Conservation (phyloP, 1,140 invertebrate species). For the Helicoverpa zea region DNA sequence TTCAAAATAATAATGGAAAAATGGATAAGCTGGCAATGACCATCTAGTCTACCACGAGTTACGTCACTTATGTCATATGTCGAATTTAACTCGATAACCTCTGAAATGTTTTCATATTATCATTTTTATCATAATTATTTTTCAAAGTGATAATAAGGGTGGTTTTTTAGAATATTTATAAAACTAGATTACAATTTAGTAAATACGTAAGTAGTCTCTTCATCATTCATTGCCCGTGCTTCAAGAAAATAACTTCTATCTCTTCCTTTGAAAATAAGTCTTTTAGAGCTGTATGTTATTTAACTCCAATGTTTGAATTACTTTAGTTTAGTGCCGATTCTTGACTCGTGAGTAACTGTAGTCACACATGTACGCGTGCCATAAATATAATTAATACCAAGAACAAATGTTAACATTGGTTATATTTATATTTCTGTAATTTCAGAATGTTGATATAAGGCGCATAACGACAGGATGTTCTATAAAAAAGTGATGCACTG, state of each 20-base stretch:
- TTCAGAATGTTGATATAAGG: slow-evolving; percentile 76
- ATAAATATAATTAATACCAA: neutral
- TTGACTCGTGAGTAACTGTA: slow-evolving; percentile 16
- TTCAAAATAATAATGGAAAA: neutral
- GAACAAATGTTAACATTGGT: slow-evolving; percentile 1
- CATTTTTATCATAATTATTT: slow-evolving; percentile 41
- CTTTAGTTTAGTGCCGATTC: slow-evolving; percentile 7
- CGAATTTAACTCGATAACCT: slow-evolving; percentile 50
- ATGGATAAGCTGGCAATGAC: slow-evolving; percentile 24
- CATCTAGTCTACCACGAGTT: neutral
- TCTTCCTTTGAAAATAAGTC: neutral
- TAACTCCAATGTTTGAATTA: neutral
- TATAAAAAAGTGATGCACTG: slow-evolving; percentile 77
- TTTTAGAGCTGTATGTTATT: slow-evolving; percentile 14
- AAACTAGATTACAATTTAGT: slow-evolving; percentile 23
- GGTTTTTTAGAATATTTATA: slow-evolving; percentile 32
- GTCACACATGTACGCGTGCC: neutral
- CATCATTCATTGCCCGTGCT: neutral
- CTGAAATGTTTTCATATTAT: slow-evolving; percentile 52
- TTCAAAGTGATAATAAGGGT: slow-evolving; percentile 32
- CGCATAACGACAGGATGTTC: slow-evolving; percentile 68
- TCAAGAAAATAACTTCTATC: slow-evolving; percentile 8
- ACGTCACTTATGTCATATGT: slow-evolving; percentile 42
- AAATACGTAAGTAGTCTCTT: slow-evolving; percentile 43
- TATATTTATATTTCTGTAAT: slow-evolving; percentile 47